Evolutionary conservation across 2,888 invertebrate genomes (phyloP).

Genomic region (Scaptodrosophila latifasciaeformis): DNA sequence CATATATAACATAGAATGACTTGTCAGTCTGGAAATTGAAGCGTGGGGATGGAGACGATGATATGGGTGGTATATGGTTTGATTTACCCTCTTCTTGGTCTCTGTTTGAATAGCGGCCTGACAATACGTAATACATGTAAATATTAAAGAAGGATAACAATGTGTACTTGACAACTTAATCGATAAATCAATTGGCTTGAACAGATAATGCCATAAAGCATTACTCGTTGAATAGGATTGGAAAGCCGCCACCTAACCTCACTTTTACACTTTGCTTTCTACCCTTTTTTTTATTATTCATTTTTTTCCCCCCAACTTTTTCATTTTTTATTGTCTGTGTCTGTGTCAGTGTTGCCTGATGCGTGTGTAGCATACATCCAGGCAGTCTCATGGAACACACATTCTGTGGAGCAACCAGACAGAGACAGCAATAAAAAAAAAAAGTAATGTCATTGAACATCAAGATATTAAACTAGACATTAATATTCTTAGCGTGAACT

Average conservation of each 20-base stretch:
- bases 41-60: no score
- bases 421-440: conserved; percentile 26
- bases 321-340: not conserved
- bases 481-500: conserved; percentile 33
- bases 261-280: conserved; percentile 9
- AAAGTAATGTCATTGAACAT: conserved; percentile 59
- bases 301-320: no score
- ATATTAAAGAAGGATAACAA: conserved; percentile 62
- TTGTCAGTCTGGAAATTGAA: no score
- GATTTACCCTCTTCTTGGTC: no score
- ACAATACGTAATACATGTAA: conserved; percentile 55
- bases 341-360: conserved; percentile 7
- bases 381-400: conserved; percentile 17
- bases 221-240: conserved; percentile 54
- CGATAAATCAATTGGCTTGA: conserved; percentile 67
- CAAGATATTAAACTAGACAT: conserved; percentile 46
- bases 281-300: conserved; percentile 39
- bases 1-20: no score
- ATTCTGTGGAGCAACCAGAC: conserved; percentile 38
- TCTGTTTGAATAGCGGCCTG: no score
- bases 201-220: conserved; percentile 40
- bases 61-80: no score
- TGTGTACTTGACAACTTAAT: conserved; percentile 66
- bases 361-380: conserved; percentile 37
- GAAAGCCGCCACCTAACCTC: conserved; percentile 5